Evolutionary conservation across 2,888 invertebrate species (phyloP).

Genomic region (Invenusta paracnida): DNA sequence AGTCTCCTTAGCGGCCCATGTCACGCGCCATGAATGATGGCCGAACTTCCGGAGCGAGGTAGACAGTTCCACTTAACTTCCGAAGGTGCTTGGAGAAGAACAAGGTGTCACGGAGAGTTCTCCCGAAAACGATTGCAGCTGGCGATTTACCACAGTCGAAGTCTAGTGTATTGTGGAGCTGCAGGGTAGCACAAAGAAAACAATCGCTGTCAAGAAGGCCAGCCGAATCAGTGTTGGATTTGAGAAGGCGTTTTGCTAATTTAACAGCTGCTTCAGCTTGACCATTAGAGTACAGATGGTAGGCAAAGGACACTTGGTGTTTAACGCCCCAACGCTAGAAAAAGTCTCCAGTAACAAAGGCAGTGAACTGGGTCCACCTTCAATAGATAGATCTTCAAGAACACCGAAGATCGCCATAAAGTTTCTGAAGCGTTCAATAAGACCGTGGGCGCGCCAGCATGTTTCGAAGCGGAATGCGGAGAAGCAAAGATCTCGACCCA

Average conservation of each 20-base stretch:
- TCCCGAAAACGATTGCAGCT: too few relatives aligned
- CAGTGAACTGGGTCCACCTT: conserved; percentile 47
- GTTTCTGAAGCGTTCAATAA: conserved; percentile 43
- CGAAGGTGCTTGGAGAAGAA: too few relatives aligned
- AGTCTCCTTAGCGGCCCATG: too few relatives aligned
- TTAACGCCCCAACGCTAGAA: conserved; percentile 46
- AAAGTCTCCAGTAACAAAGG: conserved; percentile 46
- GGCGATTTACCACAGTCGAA: too few relatives aligned
- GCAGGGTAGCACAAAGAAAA: conserved; percentile 46
- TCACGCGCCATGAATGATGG: too few relatives aligned
- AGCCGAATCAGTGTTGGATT: conserved; percentile 44
- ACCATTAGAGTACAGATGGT: conserved; percentile 46
- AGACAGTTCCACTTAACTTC: too few relatives aligned
- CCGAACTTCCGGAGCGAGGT: too few relatives aligned
- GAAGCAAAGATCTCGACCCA: conserved; percentile 45
- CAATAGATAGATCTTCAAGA: conserved; percentile 46
- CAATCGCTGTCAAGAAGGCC: conserved; percentile 44
- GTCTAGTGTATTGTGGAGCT: conserved; percentile 46
- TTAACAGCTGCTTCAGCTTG: conserved; percentile 47
- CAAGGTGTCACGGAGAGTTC: too few relatives aligned
- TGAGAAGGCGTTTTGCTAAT: conserved; percentile 47
- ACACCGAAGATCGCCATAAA: conserved; percentile 47
- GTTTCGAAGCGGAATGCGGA: conserved; percentile 1
- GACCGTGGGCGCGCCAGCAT: conserved; percentile 45
- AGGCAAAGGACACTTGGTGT: conserved; percentile 46